Conservation (phyloP, 2,113 vertebrate genomes). For the Alexandromys fortis region DNA sequence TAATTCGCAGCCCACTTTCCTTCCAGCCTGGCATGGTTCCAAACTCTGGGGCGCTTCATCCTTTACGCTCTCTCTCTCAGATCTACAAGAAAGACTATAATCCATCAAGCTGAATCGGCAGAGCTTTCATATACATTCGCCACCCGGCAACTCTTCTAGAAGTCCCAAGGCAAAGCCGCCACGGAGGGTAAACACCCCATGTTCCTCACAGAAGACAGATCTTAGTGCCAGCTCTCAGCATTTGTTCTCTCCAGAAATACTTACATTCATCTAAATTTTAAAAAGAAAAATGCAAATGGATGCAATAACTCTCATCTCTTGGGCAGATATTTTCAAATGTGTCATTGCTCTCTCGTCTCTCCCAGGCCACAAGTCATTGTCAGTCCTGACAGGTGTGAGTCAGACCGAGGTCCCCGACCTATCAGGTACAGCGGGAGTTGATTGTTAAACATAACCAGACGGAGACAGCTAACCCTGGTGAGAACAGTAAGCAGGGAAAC, state of each 20-base stretch:
- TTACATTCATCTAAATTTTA: conserved; percentile 68
- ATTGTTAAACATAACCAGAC: not conserved
- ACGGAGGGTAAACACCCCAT: not conserved
- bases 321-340: conserved; percentile 71
- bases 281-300: conserved; percentile 77
- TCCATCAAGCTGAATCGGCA: conserved; percentile 9
- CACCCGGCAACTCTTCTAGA: not conserved
- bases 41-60: conserved; percentile 29
- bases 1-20: conserved; percentile 55
- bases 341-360: conserved; percentile 49
- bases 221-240: conserved; percentile 36
- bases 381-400: not conserved
- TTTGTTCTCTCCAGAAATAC: conserved; percentile 76
- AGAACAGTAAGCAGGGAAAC: not conserved
- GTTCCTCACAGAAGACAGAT: conserved; percentile 21
- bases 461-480: not conserved
- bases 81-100: not conserved
- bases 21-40: conserved; percentile 6
- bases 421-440: not conserved
- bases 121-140: not conserved
- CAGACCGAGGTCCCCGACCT: conserved; percentile 37
- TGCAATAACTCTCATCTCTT: conserved; percentile 51
- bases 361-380: conserved; percentile 40
- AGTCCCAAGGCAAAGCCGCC: not conserved
- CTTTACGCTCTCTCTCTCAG: not conserved